Evolutionary conservation across 1,140 invertebrate species (phyloP), one percentile per base, ranked within the genome.

Genomic region (Magallana angulata): DNA sequence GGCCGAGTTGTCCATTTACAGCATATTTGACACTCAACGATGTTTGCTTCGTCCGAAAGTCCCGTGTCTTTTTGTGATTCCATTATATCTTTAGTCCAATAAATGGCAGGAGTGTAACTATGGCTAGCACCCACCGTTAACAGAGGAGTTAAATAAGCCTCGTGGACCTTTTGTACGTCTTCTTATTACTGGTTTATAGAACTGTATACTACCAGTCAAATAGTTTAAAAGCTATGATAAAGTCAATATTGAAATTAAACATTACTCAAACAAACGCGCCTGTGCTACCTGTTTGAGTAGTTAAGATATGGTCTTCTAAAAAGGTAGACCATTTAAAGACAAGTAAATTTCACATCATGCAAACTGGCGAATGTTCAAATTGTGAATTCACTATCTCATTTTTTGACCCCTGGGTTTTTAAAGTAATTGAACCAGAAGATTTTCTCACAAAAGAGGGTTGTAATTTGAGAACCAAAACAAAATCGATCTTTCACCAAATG

Each of bases 1-100:
- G 87, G 87, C 68, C 85, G 85, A 5, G 84, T 82, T 57, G 85
- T 57, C 30, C 83, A 82, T 71, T 76, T 24, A 1, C 82, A 71
- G 59, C 87, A 88, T 36, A 88, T 62, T 8, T 48, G 12, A 12
- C 87, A 88, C 12, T 48, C 68, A 3, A 76, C 64, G 11, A 85
- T 76, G 4, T 30, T 30, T n/a, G 36, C 84, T 24, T 82, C 81
- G 16, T 82, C 81, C 7, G 68, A 30, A 76, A 76, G 68, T 36
- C 30, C 68, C 60, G 8, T 62, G 11, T 62, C 18, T 76, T 36
- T 76, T 12, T 8, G 68, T 36, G 18, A 30, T 12, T 82, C 81
- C 81, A 58, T 57, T 1, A 8, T 57, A 18, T 30, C 81, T 57
- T 9, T 48, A 48, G 36, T 48, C 36, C 36, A 48, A 48, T 48